phyloP scores from a whole-genome alignment of 2,113 vertebrate species.

The Hyperopisus bebe region DNA sequence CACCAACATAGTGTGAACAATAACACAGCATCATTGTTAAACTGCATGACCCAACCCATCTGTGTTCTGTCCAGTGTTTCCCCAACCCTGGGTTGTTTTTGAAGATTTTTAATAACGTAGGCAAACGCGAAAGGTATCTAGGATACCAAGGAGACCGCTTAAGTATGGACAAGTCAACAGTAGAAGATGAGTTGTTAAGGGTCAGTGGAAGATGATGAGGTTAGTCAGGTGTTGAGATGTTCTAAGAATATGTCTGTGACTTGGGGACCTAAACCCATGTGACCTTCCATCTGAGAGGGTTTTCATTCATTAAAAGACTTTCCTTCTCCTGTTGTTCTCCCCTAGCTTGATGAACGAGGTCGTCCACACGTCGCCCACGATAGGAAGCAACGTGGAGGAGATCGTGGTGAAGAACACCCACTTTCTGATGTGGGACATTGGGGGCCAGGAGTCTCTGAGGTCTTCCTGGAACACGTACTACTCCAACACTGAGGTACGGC shows the following conservation, averaged over 20 bases:
- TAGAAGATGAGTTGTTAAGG: not conserved
- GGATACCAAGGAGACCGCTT: not conserved
- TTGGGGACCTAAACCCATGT: not conserved
- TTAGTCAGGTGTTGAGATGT: not conserved
- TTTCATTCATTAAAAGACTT: not conserved
- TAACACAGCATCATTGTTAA: not conserved
- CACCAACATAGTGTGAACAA: not conserved
- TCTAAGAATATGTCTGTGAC: not conserved
- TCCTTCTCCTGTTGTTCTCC: not conserved
- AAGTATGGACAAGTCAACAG: not conserved
- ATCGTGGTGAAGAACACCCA: slow-evolving; percentile 98
- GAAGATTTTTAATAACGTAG: not conserved
- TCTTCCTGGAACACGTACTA: slow-evolving; percentile 99
- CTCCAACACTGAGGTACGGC: slow-evolving; percentile 90
- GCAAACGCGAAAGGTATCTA: not conserved
- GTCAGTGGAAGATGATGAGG: not conserved
- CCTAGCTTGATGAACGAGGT: slow-evolving; percentile 97
- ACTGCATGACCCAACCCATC: not conserved
- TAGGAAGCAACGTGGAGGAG: slow-evolving; percentile 98
- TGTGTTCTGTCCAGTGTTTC: not conserved
- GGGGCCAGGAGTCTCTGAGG: slow-evolving; percentile 91
- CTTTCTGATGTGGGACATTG: slow-evolving; percentile 99
- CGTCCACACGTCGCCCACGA: slow-evolving; percentile 95
- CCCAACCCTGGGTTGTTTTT: not conserved
- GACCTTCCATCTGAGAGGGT: not conserved